Base-by-base conservation (phyloP, 2,888 invertebrate species). In the Mimumesa dahlbomi region DNA sequence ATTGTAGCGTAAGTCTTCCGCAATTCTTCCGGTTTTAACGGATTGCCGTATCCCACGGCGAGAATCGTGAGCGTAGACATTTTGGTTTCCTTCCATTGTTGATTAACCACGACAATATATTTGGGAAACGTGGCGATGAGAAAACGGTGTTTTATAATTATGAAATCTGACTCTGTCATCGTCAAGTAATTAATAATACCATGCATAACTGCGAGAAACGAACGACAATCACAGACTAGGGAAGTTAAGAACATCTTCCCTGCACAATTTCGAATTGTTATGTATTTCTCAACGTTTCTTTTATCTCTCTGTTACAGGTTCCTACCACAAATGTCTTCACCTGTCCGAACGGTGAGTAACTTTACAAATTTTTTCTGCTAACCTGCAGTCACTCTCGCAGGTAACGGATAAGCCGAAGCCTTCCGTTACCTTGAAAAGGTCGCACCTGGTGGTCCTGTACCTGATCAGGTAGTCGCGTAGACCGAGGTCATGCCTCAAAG, bases 331-430 rank as follows among this genome's bases (percentile, higher is more conserved):
- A 89, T 84, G 88, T 94, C 89, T 94, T 94, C 91, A 92, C 92
- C 84, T 94, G 94, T 91, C 94, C 94, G 83, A 93, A 93, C 88
- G 94, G 94, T 94, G 90, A 93, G 94, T 93, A 81, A 56, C 3
- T 3, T 67, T 1, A 9, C 7, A 3, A 34, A 31, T 11, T 1
- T 13, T 54, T 54, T 40, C 21, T 14, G 2, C 4, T 61, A 38
- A 4, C 6, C 5, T n/a, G 6, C 1, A 45, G 9, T 2, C 18
- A 9, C 18, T 1, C 4, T 19, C 2, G 29, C 40, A 48, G 48
- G 40, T 14, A 48, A 14, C 19, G 7, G 1, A 40, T 13, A 14
- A 11, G 22, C 2, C 31, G 29, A 42, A 63, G 34, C 19, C 40
- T 19, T 49, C 16, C 16, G 29, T 45, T 52, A 13, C 46, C 59